phyloP scores from a whole-genome alignment of 1,140 invertebrate genomes.

The Kradibia gibbosae region DNA sequence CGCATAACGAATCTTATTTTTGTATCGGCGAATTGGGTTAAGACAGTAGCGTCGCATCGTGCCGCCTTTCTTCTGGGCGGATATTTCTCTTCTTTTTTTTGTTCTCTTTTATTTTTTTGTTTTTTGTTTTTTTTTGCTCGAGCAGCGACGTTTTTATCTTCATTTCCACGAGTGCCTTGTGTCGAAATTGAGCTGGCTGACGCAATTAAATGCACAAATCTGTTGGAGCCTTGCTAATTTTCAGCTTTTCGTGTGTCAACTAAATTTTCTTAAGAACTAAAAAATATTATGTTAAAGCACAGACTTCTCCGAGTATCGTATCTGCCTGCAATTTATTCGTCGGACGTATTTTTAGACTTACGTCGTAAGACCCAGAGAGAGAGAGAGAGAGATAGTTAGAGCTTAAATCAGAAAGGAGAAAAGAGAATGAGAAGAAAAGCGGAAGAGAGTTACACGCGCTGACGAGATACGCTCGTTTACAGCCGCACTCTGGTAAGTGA shows the following conservation, averaged over 20 bases:
- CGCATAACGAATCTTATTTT: conserved; percentile 50
- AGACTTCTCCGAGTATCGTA: not conserved
- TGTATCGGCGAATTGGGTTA: conserved; percentile 50
- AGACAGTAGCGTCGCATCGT: conserved; percentile 5
- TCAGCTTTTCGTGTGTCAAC: conserved; percentile 21
- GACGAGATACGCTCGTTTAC: conserved; percentile 35
- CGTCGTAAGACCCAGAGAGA: not conserved
- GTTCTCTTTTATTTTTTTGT: not conserved
- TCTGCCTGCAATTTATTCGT: conserved; percentile 23
- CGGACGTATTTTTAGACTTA: conserved; percentile 23
- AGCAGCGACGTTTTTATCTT: conserved; percentile 22
- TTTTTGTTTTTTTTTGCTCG: not conserved
- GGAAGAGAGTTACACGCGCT: conserved; percentile 11
- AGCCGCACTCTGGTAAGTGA: not conserved
- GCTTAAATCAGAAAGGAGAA: not conserved
- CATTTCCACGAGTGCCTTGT: not conserved
- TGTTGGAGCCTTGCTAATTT: conserved; percentile 16
- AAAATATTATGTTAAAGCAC: conserved; percentile 3
- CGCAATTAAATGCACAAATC: conserved; percentile 43
- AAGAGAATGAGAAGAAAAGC: not conserved
- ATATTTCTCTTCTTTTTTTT: conserved; percentile 18
- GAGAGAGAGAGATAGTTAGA: not conserved
- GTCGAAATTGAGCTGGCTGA: not conserved
- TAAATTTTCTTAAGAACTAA: conserved; percentile 39
- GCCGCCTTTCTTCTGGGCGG: not conserved